Conservation (phyloP, 2,888 invertebrate genomes). For the Trichogramma evanescens region DNA sequence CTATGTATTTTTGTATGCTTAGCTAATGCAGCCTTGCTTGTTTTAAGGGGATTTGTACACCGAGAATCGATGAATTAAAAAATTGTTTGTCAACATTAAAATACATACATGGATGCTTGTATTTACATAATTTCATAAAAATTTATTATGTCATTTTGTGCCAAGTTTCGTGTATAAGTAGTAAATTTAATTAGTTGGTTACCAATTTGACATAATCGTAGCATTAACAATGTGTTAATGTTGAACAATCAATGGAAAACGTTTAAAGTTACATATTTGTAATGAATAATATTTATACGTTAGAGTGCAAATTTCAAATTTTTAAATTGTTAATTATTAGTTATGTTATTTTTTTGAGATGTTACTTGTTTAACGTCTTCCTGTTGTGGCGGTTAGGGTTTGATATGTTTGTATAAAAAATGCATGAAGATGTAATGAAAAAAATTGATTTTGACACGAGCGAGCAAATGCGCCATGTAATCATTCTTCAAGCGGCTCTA, state of each 20-base stretch:
- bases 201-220: not conserved
- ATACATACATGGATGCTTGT: conserved; percentile 11
- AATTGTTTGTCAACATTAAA: conserved; percentile 6
- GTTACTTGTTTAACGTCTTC: conserved; percentile 1
- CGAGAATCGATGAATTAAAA: too few species aligned
- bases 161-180: too few species aligned
- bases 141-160: too few species aligned
- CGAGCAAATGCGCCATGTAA: too few species aligned
- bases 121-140: conserved; percentile 9
- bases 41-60: conserved; percentile 7
- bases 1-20: not conserved
- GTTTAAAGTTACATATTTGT: not conserved
- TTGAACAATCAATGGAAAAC: conserved; percentile 6
- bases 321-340: too few species aligned
- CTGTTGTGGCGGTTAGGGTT: conserved; percentile 5
- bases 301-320: too few species aligned
- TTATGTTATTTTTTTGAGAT: not conserved
- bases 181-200: not conserved
- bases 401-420: conserved; percentile 1
- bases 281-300: not conserved
- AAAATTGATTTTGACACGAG: too few species aligned
- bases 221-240: not conserved
- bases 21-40: not conserved
- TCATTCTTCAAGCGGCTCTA: too few species aligned
- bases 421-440: not conserved